phyloP scores from a whole-genome alignment of 2,113 vertebrate genomes.

The Hippolais icterina region DNA sequence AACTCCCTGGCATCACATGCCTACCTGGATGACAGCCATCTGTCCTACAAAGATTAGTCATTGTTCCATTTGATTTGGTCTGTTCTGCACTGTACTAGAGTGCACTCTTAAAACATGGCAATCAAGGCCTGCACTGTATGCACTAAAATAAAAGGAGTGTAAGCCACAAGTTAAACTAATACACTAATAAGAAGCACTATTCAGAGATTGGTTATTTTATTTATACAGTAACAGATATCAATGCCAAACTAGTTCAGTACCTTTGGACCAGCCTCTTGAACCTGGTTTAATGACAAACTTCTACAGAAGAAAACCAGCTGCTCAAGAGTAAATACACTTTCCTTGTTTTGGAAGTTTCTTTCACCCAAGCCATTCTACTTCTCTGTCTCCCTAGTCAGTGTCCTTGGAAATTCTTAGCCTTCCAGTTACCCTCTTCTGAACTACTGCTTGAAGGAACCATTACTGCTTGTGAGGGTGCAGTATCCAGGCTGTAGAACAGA shows the following conservation, averaged over 20 bases:
- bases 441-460: background rate
- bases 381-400: background rate
- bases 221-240: background rate
- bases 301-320: background rate
- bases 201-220: background rate
- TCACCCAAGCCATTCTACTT: background rate
- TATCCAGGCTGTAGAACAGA: background rate
- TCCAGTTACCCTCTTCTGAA: background rate
- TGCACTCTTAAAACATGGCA: background rate
- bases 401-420: background rate
- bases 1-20: conserved; percentile 11
- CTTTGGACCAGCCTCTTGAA: background rate
- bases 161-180: background rate
- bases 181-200: background rate
- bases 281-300: background rate
- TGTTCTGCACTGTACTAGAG: background rate
- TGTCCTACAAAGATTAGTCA: conserved; percentile 29
- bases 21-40: conserved; percentile 48
- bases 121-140: background rate
- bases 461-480: background rate
- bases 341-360: background rate
- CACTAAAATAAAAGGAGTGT: background rate
- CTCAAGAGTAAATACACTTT: background rate
- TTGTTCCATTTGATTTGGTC: background rate
- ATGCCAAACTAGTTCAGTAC: background rate